Evolutionary conservation across 2,888 invertebrate species (phyloP), one percentile per base, ranked within the genome.

Genomic region (Cerastis rubricosa): DNA sequence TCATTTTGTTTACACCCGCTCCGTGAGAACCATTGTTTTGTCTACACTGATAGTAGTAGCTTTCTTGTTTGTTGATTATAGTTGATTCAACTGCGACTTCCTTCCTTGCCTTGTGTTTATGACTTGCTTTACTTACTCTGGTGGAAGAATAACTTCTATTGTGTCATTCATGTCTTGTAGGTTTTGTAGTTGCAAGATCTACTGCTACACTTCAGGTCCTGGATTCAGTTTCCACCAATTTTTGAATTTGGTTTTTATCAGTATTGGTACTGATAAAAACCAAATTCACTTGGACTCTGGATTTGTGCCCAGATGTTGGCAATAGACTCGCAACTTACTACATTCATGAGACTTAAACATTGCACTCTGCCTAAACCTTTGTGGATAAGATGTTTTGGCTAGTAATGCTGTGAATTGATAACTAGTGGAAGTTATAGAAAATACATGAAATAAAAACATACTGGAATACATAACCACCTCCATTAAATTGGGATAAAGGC

Each of bases 21-120:
- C n/a, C 43, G 22, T 85, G 80, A 74, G 85, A 82, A 77, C 85
- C 85, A 82, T 86, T 85, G 87, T 85, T 85, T 71, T 80, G 80
- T 74, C 82, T 82, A 19, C 29, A 11, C 51, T 66, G 61, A 78
- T 74, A 82, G 71, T 22, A 77, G 66, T 54, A 78, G 19, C 43
- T 71, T 76, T 74, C 71, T 74, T 84, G 82, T 85, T 82, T 82
- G 54, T 70, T 64, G 35, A 54, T 59, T 68, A 43, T 78, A 74
- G 57, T 69, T 74, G 65, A 71, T 78, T 65, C 51, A 71, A 47
- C 29, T 67, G 14, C 4, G 1, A 17, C 61, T 78, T 84, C 78
- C 85, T 78, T 81, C 77, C 40, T 84, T 43, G 17, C 17, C 5
- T 63, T 17, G 17, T 59, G 51, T 64, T 75, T 25, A 59, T 43